These are phyloP conservation scores for Drosophila navojoa DNA, from an alignment of 1,140 invertebrate genomes.

Conservation along the genomic window DNA sequence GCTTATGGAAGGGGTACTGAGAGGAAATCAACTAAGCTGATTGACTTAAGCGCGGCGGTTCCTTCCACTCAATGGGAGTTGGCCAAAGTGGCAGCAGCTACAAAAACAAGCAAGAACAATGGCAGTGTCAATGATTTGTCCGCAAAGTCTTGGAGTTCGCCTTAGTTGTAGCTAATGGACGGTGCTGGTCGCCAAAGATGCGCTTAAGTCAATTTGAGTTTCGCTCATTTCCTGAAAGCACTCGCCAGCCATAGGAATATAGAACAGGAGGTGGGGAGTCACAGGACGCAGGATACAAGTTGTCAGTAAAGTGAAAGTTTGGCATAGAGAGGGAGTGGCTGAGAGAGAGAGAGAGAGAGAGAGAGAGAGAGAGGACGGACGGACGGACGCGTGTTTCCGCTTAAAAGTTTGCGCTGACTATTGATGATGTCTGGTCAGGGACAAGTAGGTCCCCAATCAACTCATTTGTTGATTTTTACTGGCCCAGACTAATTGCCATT, in stretches of 20 bases:
- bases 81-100: constrained; percentile 29
- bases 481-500: constrained; percentile 65
- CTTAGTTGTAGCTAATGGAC: constrained; percentile 53
- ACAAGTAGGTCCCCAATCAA: constrained; percentile 30
- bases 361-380: background rate
- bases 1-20: background rate
- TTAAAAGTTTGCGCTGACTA: constrained; percentile 57
- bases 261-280: background rate
- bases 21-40: constrained; percentile 58
- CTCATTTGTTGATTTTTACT: constrained; percentile 44
- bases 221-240: constrained; percentile 34
- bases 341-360: background rate
- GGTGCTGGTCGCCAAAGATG: constrained; percentile 37
- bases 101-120: constrained; percentile 12
- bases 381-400: constrained; percentile 65
- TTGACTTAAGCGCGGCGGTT: constrained; percentile 43
- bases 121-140: constrained; percentile 64
- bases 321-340: background rate
- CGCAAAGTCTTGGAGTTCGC: constrained; percentile 13
- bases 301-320: constrained; percentile 38
- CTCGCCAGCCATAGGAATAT: background rate
- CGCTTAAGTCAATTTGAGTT: constrained; percentile 71
- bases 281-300: constrained; percentile 2
- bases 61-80: constrained; percentile 58
- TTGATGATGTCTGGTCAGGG: background rate